Conservation (phyloP, 2,797 vertebrate species). For the Pelobates cultripes region DNA sequence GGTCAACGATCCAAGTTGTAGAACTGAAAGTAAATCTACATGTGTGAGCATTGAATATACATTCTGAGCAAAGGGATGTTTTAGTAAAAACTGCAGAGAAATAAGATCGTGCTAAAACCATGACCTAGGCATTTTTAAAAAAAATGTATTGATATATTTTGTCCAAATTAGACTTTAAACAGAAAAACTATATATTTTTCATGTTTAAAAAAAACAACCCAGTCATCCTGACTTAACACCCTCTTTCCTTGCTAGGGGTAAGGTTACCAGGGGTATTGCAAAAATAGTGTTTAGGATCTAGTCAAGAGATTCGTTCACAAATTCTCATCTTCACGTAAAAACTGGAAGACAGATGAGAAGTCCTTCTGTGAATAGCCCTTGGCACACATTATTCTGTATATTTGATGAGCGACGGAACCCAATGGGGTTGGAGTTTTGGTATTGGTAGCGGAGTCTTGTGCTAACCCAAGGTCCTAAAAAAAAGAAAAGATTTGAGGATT, state of each 20-base stretch:
- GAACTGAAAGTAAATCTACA: neutral
- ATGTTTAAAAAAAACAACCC: neutral
- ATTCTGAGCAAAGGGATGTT: neutral
- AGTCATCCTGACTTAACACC: neutral
- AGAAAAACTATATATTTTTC: neutral
- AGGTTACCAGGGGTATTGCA: slow-evolving; percentile 26
- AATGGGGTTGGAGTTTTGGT: slow-evolving; percentile 90
- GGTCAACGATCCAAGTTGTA: neutral
- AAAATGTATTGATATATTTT: neutral
- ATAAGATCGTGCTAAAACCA: neutral
- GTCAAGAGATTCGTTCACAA: slow-evolving; percentile 72
- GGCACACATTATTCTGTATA: slow-evolving; percentile 95
- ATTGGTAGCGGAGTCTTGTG: slow-evolving; percentile 92
- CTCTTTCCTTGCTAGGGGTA: neutral
- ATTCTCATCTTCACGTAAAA: slow-evolving; percentile 87
- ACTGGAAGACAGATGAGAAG: slow-evolving; percentile 97
- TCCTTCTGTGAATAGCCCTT: slow-evolving; percentile 95
- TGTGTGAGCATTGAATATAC: neutral
- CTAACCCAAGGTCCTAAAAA: slow-evolving; percentile 89
- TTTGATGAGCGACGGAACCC: slow-evolving; percentile 92
- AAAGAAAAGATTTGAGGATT: neutral
- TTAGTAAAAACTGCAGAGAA: neutral
- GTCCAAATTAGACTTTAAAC: neutral
- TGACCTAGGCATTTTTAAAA: neutral
- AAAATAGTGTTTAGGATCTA: slow-evolving; percentile 58